Evolutionary conservation across 2,797 vertebrate species (phyloP), one percentile per base, ranked within the genome.

Genomic region (Vipera latastei): DNA sequence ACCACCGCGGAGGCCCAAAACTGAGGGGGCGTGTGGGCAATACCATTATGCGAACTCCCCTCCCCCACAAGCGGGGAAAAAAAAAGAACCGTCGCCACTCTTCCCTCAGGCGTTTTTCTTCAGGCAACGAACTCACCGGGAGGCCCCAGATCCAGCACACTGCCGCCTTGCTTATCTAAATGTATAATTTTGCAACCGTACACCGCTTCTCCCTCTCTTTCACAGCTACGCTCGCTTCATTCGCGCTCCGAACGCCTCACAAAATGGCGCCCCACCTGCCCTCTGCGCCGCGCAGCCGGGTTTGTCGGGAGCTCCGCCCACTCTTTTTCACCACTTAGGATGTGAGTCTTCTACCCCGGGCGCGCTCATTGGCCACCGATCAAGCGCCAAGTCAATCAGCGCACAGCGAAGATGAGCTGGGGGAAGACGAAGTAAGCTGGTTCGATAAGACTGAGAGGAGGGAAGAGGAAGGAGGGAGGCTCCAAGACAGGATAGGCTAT

Each of bases 221-320:
- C 86, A 48, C 88, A 53, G 88, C 73, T 63, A 93, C 11, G n/a
- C 63, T 86, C 78, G 38, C 89, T 57, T 53, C 86, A 94, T 94
- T 89, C 95, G 88, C 86, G 89, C 92, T 90, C 86, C 90, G 63
- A 92, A 57, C 91, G 94, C 95, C 94, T 93, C 96, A 95, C 97
- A 97, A 97, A 97, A 97, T 97, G 97, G 97, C 97, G 94, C 94
- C 96, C 94, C 87, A 95, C 57, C 95, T 96, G 95, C 96, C 90
- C 93, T 96, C 96, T 96, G 95, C 96, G 96, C 94, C 89, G 85
- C 26, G 38, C 93, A 86, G 87, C 18, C 32, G 12, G 26, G 61
- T 55, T 13, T 32, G 59, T 53, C 0, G 4, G 0, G 3, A 0
- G 0, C 5, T 14, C 93, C 90, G 28, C n/a, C 90, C 92, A 83